Evolutionary conservation across 2,113 vertebrate genomes (phyloP).

Genomic region (Murina feae): DNA sequence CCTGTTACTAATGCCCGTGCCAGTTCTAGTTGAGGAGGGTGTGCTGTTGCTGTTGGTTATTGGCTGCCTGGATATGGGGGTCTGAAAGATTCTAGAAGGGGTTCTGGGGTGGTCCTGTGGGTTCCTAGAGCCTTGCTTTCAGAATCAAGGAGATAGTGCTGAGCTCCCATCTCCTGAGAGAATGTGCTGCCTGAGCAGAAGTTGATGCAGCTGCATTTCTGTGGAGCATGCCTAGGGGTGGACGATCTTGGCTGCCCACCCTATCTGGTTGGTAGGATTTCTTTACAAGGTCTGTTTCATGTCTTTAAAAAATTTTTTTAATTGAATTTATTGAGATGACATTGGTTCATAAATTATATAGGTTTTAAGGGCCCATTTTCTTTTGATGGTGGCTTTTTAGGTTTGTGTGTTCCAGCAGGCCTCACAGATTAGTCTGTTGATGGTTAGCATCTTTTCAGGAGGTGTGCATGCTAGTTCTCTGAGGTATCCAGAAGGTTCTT

Average conservation of each 20-base stretch:
- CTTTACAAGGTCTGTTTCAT: not conserved
- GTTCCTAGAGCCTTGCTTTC: not conserved
- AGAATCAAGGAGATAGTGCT: no score
- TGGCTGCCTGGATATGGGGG: not conserved
- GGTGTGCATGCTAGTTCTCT: not conserved
- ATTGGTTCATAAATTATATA: not conserved
- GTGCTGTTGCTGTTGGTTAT: not conserved
- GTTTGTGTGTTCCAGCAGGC: no score
- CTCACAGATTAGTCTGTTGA: not conserved
- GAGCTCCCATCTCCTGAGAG: no score
- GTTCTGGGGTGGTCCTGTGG: not conserved
- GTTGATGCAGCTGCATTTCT: not conserved
- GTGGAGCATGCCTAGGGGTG: not conserved
- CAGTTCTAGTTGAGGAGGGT: not conserved
- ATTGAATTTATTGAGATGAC: not conserved
- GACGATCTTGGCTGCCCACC: not conserved
- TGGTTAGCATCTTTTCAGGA: not conserved
- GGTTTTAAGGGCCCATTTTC: not conserved
- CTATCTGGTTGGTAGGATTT: not conserved
- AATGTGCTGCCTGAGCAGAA: not conserved
- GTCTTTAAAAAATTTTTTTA: not conserved
- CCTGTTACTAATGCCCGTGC: fast-evolving
- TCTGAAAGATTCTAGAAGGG: no score
- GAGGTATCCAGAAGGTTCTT: not conserved
- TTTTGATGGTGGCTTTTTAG: not conserved